Base-by-base conservation (phyloP, 2,113 vertebrate genomes). In the Acanthisitta chloris region DNA sequence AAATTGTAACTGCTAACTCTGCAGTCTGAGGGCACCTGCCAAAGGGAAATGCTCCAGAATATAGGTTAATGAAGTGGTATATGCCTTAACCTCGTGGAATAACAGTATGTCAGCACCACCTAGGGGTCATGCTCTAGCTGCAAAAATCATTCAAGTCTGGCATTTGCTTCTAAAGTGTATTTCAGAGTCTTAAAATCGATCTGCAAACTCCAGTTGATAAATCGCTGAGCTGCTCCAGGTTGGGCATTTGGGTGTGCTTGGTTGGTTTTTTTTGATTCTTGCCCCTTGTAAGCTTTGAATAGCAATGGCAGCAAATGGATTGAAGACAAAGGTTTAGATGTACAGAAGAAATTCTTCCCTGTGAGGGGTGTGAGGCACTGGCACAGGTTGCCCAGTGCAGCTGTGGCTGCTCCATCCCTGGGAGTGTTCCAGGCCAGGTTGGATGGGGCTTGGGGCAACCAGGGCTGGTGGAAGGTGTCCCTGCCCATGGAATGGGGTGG, bases 41-140 rank as follows among this genome's bases (percentile, higher is more conserved):
- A 17, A 33, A 64, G 48, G 20, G 10, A 14, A 18, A 18, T 17
- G 46, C 26, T 59, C 7, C 33, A 4, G 33, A 16, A 17, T 6
- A 7, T 0, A 9, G 12, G 24, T 61, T 9, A 31, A 17, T 14
- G 12, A 12, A 45, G 6, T 36, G 70, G 23, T 6, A 6, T 34
- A 8, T 17, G 38, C 52, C 18, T 54, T 21, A 13, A 8, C 17
- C 5, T 87, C 5, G 3, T 46, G 91, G 61, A 79, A 4, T 16
- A 42, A 25, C 28, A 16, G 77, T 46, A 9, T 81, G n/a, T 26
- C 77, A 95, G 94, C 95, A 91, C 95, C 96, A 95, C 69, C 96
- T 96, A 84, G 88, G 76, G 96, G 95, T 45, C 51, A 6, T 28
- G 16, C 36, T 59, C 18, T 7, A 13, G 52, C 17, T 77, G n/a